Evolutionary conservation across 2,113 vertebrate genomes (phyloP).

Genomic region (Embiotoca jacksoni): DNA sequence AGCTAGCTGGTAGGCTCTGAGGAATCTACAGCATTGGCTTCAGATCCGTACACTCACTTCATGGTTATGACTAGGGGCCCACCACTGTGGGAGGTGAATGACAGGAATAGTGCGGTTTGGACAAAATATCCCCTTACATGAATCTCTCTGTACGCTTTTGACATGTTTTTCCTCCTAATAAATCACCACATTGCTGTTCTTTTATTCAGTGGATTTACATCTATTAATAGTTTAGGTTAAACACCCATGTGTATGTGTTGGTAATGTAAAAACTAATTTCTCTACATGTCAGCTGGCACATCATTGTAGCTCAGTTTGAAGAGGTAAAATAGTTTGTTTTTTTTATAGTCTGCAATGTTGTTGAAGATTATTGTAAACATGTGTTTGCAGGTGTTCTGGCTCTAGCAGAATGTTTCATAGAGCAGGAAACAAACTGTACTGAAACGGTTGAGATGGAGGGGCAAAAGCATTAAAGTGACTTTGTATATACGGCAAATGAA

Average conservation of each 20-base stretch:
- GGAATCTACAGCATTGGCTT: constrained; percentile 72
- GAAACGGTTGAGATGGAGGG: constrained; percentile 5
- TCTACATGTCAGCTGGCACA: not conserved
- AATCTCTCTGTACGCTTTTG: constrained; percentile 24
- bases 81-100: constrained; percentile 54
- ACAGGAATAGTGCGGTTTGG: constrained; percentile 55
- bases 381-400: not conserved
- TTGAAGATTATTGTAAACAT: not conserved
- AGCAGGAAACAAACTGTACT: constrained; percentile 12
- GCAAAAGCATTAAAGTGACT: constrained; percentile 4
- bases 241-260: not conserved
- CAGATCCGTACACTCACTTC: constrained; percentile 39
- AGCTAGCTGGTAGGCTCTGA: constrained; percentile 72
- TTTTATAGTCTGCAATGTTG: not conserved
- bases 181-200: not conserved
- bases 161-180: constrained; percentile 37
- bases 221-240: not conserved
- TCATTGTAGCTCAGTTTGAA: not conserved
- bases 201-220: not conserved
- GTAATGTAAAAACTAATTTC: not conserved
- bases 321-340: not conserved
- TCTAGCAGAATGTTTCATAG: not conserved
- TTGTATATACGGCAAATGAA: not conserved
- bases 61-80: constrained; percentile 40
- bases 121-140: constrained; percentile 63